phyloP scores from a whole-genome alignment of 37 sponge, comb jelly and placozoan genomes.

The Tethya wilhelma region DNA sequence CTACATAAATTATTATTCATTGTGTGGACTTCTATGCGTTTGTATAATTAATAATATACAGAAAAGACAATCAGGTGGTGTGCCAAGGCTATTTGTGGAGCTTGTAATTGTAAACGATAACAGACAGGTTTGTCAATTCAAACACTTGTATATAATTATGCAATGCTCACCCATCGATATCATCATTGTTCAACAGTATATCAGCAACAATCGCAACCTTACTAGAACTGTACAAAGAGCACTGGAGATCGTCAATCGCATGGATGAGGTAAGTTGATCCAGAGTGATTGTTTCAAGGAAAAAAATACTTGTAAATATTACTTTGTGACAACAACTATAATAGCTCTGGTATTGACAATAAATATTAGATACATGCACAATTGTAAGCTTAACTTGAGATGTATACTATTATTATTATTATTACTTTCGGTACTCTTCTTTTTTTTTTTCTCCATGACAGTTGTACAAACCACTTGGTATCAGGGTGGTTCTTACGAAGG shows the following conservation, averaged over 20 bases:
- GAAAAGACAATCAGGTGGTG: too few relatives aligned
- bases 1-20: too few relatives aligned
- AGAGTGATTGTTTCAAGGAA: too few relatives aligned
- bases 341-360: too few relatives aligned
- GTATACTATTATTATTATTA: slow-evolving; percentile 2
- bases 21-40: too few relatives aligned
- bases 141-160: not conserved
- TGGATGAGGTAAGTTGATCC: slow-evolving; percentile 30
- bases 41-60: too few relatives aligned
- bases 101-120: slow-evolving; percentile 61
- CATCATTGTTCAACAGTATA: slow-evolving; percentile 17
- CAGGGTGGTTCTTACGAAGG: slow-evolving; percentile 48
- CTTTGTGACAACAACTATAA: too few relatives aligned
- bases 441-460: slow-evolving; percentile 14
- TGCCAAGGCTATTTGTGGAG: slow-evolving; percentile 70
- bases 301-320: too few relatives aligned
- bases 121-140: slow-evolving; percentile 24
- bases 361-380: too few relatives aligned
- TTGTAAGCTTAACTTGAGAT: too few relatives aligned
- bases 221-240: slow-evolving; percentile 33
- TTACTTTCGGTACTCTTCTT: not conserved
- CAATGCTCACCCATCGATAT: not conserved
- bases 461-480: slow-evolving; percentile 35
- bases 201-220: slow-evolving; percentile 18
- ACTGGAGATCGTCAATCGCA: slow-evolving; percentile 22